Evolutionary conservation across 2,888 invertebrate species (phyloP).

Genomic region (Cinara cedri): DNA sequence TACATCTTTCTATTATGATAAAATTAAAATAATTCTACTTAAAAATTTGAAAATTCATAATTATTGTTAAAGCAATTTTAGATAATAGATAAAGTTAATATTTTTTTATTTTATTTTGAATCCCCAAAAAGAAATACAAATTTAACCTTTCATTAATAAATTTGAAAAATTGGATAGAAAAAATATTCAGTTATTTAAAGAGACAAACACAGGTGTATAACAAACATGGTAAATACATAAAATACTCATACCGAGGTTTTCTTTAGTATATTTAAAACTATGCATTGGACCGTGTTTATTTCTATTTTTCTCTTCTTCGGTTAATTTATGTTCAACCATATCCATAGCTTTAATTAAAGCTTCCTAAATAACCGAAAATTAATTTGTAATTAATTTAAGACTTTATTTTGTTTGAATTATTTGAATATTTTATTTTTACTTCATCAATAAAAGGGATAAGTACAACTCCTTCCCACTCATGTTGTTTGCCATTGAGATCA

Average conservation of each 20-base stretch:
- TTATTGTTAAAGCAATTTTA: no score
- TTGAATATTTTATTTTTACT: conserved; percentile 62
- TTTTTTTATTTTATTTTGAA: no score
- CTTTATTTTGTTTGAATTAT: not conserved
- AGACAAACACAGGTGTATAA: no score
- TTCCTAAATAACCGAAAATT: conserved; percentile 63
- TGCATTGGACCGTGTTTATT: conserved; percentile 89
- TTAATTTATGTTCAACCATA: conserved; percentile 71
- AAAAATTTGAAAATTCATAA: no score
- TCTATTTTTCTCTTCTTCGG: conserved; percentile 73
- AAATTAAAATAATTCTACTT: no score
- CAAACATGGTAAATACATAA: not conserved
- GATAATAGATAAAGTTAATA: no score
- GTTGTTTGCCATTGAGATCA: conserved; percentile 93
- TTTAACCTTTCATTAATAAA: no score
- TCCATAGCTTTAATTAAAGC: conserved; percentile 79
- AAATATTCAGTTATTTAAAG: no score
- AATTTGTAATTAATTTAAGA: not conserved
- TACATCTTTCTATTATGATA: no score
- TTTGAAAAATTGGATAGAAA: no score
- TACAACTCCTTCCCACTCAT: conserved; percentile 96
- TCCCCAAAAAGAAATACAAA: no score
- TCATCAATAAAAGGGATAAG: conserved; percentile 93
- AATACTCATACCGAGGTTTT: conserved; percentile 67
- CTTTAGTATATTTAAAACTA: conserved; percentile 72